Evolutionary conservation across 2,888 invertebrate species (phyloP).

Genomic region (Cantharis lateralis): DNA sequence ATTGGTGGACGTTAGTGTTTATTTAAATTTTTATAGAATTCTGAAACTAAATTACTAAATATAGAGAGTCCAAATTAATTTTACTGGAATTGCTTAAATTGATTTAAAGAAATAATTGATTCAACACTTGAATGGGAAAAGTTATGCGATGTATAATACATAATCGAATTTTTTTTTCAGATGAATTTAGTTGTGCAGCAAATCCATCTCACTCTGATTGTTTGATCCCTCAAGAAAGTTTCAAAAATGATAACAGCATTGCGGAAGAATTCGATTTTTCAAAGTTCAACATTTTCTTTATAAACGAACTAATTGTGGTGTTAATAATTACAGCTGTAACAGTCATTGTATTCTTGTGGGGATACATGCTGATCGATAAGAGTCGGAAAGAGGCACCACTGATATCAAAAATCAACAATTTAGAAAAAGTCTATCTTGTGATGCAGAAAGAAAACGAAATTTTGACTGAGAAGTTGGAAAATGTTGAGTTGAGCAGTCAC

Average conservation of each 20-base stretch:
- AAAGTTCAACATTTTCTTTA: neutral
- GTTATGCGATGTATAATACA: neutral
- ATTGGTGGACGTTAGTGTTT: no score
- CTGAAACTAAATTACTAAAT: no score
- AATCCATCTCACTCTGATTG: conserved; percentile 8
- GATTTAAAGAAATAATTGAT: no score
- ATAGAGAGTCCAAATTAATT: no score
- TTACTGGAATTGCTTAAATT: no score
- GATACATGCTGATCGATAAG: conserved; percentile 79
- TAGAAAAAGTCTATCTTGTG: conserved; percentile 66
- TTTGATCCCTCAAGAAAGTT: neutral
- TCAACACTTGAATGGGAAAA: no score
- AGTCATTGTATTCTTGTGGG: conserved; percentile 73
- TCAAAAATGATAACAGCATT: neutral
- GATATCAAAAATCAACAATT: conserved; percentile 68
- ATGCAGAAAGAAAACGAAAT: conserved; percentile 68
- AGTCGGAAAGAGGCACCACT: conserved; percentile 71
- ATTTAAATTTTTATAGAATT: no score
- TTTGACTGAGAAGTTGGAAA: conserved; percentile 60
- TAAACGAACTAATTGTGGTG: conserved; percentile 15
- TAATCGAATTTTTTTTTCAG: conserved; percentile 1
- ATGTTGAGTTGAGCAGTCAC: conserved; percentile 15
- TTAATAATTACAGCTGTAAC: conserved; percentile 67
- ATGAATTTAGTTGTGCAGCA: conserved; percentile 18
- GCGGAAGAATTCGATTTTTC: neutral